A percentile compares a stretch with the other conserved stretches of the same genome.
Conservation (phyloP, 2,888 invertebrate species). For the Nomada ruficornis region DNA sequence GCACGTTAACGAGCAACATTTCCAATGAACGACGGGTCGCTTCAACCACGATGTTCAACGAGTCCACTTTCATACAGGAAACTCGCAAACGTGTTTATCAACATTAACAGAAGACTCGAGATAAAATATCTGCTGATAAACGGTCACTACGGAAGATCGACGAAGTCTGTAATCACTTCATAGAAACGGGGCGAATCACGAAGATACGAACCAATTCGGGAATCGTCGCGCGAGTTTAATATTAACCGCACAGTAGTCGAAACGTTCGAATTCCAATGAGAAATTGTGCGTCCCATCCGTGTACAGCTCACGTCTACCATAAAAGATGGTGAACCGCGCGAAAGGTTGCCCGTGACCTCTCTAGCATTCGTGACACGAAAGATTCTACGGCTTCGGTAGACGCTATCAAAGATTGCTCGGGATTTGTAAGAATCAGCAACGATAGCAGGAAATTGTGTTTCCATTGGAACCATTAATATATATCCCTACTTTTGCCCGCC, state of each 20-base stretch:
- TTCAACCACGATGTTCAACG: neutral
- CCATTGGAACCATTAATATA: conserved; percentile 29
- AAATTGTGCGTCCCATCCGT: conserved; percentile 59
- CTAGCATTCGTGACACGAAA: conserved; percentile 2
- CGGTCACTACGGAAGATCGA: no score
- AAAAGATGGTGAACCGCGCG: neutral
- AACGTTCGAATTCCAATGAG: conserved; percentile 45
- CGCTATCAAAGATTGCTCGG: neutral
- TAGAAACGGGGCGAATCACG: conserved; percentile 3
- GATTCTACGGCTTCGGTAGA: neutral
- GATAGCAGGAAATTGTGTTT: conserved; percentile 11
- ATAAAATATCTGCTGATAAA: no score
- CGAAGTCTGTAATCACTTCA: no score
- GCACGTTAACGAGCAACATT: neutral
- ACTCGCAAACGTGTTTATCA: no score
- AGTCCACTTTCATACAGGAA: neutral
- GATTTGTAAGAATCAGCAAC: neutral
- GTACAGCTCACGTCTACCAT: neutral
- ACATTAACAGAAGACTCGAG: no score
- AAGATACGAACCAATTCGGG: conserved; percentile 3
- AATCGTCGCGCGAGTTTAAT: neutral
- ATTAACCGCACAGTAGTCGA: conserved; percentile 6
- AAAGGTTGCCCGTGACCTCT: neutral
- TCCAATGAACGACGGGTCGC: neutral
- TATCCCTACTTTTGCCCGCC: neutral